Percentiles rank a stretch among this genome's conserved stretches.
Evolutionary conservation across 2,113 vertebrate genomes (phyloP).

Genomic region (Cettia cetti): DNA sequence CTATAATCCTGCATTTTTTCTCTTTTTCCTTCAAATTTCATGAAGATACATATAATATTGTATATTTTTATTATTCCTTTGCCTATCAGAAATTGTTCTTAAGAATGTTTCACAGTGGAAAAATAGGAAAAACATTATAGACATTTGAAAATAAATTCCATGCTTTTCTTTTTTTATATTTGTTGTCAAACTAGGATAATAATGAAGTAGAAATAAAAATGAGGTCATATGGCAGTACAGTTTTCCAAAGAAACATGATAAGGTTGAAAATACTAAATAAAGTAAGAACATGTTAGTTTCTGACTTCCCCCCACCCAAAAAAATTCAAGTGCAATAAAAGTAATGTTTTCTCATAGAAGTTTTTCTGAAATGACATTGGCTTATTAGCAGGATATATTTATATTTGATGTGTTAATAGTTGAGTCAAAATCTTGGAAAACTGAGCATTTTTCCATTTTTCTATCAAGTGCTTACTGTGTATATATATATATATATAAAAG

Average conservation of each 20-base stretch:
- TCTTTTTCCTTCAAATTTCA: background rate
- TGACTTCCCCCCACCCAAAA: background rate
- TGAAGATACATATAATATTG: background rate
- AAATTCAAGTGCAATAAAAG: background rate
- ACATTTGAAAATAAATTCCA: background rate
- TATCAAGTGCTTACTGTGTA: background rate
- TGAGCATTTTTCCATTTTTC: background rate
- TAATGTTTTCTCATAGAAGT: background rate
- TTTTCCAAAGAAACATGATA: background rate
- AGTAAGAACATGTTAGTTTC: background rate
- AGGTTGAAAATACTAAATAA: background rate
- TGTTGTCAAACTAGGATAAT: background rate
- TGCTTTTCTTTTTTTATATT: background rate
- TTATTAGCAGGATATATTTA: background rate
- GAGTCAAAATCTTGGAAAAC: background rate
- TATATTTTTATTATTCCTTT: background rate
- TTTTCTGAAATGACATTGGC: background rate
- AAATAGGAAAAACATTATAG: background rate
- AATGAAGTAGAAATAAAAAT: background rate
- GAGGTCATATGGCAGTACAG: background rate
- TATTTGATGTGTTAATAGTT: background rate
- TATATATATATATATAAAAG: background rate
- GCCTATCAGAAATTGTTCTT: background rate
- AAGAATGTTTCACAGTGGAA: background rate
- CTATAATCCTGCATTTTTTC: background rate